phyloP scores from a whole-genome alignment of 2,888 invertebrate genomes.

The Ophion ventricosus region DNA sequence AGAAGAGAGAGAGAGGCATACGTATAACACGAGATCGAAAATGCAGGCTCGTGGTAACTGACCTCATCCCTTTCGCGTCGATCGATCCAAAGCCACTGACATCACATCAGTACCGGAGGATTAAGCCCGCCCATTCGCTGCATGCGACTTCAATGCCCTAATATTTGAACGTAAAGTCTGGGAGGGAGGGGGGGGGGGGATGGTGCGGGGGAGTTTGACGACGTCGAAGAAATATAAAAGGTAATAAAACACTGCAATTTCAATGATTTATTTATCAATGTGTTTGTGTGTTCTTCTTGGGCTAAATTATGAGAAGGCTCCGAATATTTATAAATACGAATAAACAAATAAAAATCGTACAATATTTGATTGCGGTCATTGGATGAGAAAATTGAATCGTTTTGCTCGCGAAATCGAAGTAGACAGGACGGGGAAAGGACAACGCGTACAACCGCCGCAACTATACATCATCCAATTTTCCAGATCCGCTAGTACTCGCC shows the following conservation, averaged over 20 bases:
- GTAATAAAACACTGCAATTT: neutral
- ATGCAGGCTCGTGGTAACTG: slow-evolving; percentile 56
- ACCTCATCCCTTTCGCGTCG: slow-evolving; percentile 50
- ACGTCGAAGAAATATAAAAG: neutral
- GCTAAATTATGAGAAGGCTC: no score
- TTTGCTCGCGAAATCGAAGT: neutral
- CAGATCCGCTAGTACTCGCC: neutral
- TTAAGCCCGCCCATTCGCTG: slow-evolving; percentile 38
- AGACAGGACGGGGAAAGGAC: slow-evolving; percentile 57
- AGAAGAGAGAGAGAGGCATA: neutral
- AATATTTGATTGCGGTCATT: neutral
- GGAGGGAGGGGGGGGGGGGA: no score
- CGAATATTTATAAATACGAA: neutral
- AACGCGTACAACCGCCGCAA: slow-evolving; percentile 61
- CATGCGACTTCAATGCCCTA: slow-evolving; percentile 46
- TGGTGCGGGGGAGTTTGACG: neutral
- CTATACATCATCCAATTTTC: slow-evolving; percentile 72
- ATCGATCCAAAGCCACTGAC: slow-evolving; percentile 50
- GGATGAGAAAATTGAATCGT: neutral
- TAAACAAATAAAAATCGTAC: neutral
- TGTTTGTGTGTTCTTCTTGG: neutral
- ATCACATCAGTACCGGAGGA: slow-evolving; percentile 52
- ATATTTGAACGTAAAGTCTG: slow-evolving; percentile 15
- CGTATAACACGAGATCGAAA: slow-evolving; percentile 12
- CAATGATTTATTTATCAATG: neutral